Evolutionary conservation across 1,140 invertebrate species (phyloP), one percentile per base, ranked within the genome.

Genomic region (Antheraea pernyi): DNA sequence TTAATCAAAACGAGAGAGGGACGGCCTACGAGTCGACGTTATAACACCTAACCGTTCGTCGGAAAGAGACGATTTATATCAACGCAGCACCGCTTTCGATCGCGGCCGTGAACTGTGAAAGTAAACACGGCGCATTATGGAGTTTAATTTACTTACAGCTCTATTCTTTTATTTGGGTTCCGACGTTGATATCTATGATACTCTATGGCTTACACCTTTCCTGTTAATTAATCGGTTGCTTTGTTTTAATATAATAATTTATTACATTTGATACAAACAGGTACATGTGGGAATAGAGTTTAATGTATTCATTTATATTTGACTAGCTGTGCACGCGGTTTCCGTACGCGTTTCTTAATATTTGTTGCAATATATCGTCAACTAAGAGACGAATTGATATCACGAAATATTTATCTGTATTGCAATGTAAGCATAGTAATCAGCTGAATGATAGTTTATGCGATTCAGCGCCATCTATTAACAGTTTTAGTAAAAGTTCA

Each of bases 1-100:
- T 87, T 84, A 81, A 87, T 87, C 85, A 87, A 76, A 66, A 63
- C 65, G 60, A 72, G 77, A 87, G 60, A 71, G 80, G 46, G 46
- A 53, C 13, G 13, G 46, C 46, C 10, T 6, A 16, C 46, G 1
- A 53, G 46, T 1, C 46, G 16, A n/a, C 13, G 46, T n/a, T 16
- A 53, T 53, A n/a, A 16, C 16, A 13, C 46, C 16, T 42, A 0
- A 42, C 39, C 39, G 7, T 42, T 42, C 2, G 11, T 10, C 7
- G 7, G 39, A 42, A 2, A 42, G 39, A 42, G 39, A 42, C 39
- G 11, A 42, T 10, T n/a, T 11, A 42, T 42, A 11, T 42, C 39
- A 42, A 42, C 39, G 11, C 2, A 10, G 39, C 39, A 11, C 39
- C 39, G 39, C 2, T 42, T 42, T 42, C 39, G 11, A 42, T 42